Evolutionary conservation across 2,113 vertebrate genomes (phyloP), one percentile per base, ranked within the genome.

Genomic region (Platichthys stellatus): DNA sequence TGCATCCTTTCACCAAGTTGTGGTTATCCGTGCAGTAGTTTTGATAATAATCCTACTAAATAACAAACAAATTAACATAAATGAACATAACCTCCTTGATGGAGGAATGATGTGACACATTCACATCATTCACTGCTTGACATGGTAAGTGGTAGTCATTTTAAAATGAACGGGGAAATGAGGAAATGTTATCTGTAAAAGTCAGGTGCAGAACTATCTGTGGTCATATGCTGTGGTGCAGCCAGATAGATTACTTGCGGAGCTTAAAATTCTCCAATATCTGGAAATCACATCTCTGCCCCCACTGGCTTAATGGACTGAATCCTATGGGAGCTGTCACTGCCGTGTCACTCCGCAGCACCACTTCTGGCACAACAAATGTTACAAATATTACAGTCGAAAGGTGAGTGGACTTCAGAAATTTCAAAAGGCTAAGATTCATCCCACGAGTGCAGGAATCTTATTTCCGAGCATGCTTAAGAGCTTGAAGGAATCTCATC

Each of bases 401-500:
- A 73, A 77, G 76, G 61, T 76, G 76, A 88, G 74, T 67, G 66
- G 70, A 79, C 60, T 80, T 85, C 26, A 63, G 75, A 80, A 60
- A 72, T 56, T 79, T 80, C 54, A 68, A 88, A 83, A 75, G 78
- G 56, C 63, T 71, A 43, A 38, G 72, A 86, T 88, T 87, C 86
- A 83, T 88, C 70, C 59, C 53, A 58, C 49, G 74, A 76, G 81
- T 51, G 76, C 35, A 57, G 51, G 72, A 76, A 72, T 84, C 69
- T 58, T 85, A 72, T 86, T 83, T 85, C 64, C 35, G 81, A 64
- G 58, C 72, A 57, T 75, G 67, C 68, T 73, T 75, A 80, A 78
- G 75, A 86, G 78, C 79, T 74, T 13, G 76, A 83, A 83, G 54
- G 81, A 85, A 86, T 82, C 69, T 74, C 78, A 72, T 73, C 65